Conservation (phyloP, 2,888 invertebrate genomes). For the Pteria penguin region DNA sequence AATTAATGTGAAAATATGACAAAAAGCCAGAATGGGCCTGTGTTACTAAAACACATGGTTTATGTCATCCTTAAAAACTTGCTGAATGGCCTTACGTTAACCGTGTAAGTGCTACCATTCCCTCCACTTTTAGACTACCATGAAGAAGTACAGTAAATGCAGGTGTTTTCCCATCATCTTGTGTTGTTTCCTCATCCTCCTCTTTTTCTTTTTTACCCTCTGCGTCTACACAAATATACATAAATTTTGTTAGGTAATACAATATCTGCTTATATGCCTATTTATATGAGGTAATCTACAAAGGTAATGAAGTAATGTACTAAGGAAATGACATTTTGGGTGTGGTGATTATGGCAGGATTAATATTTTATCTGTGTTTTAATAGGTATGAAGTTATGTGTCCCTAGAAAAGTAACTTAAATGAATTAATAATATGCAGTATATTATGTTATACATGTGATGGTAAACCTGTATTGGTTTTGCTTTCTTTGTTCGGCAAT, state of each 20-base stretch:
- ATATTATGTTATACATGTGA: background rate
- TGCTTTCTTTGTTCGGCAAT: conserved; percentile 56
- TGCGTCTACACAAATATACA: background rate
- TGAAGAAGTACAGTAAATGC: conserved; percentile 96
- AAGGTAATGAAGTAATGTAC: too few relatives aligned
- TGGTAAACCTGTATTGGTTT: conserved; percentile 20
- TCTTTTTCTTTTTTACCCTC: conserved; percentile 52
- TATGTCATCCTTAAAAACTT: conserved; percentile 95
- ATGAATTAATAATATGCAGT: background rate
- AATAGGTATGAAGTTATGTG: too few relatives aligned
- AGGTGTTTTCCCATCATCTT: conserved; percentile 85
- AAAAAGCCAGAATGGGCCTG: too few relatives aligned
- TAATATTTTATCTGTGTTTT: too few relatives aligned
- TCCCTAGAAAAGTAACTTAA: background rate
- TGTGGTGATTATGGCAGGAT: too few relatives aligned
- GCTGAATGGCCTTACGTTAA: conserved; percentile 83
- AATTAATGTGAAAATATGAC: too few relatives aligned
- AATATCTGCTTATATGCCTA: too few relatives aligned
- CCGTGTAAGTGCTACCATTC: conserved; percentile 93
- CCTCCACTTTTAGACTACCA: conserved; percentile 94
- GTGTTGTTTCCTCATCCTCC: conserved; percentile 57
- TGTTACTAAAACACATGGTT: too few relatives aligned
- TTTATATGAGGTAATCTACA: too few relatives aligned
- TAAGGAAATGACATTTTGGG: too few relatives aligned
- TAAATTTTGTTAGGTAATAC: too few relatives aligned